Evolutionary conservation across 2,797 vertebrate genomes (phyloP).

Genomic region (Champsocephalus gunnari): DNA sequence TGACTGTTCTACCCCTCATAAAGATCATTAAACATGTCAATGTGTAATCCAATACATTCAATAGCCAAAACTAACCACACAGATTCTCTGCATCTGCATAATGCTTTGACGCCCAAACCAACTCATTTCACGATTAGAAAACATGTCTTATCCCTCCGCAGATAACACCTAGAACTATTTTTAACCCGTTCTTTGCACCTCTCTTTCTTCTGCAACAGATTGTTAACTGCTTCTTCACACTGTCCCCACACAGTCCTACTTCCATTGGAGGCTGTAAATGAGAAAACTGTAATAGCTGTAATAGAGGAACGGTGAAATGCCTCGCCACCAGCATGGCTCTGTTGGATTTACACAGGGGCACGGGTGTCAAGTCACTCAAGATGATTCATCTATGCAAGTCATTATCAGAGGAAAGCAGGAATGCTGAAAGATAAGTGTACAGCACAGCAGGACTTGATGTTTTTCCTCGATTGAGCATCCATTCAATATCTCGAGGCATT

Average conservation of each 20-base stretch:
- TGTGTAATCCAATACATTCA: background rate
- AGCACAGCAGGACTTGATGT: background rate
- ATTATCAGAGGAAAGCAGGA: constrained; percentile 19
- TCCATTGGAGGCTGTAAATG: constrained; percentile 58
- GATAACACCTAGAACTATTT: constrained; percentile 73
- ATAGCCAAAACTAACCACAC: background rate
- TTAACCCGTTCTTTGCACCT: constrained; percentile 68
- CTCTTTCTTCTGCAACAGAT: constrained; percentile 72
- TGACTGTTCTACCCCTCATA: background rate
- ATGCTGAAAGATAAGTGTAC: constrained; percentile 8
- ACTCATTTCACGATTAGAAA: constrained; percentile 22
- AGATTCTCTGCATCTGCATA: constrained; percentile 12
- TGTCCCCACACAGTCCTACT: constrained; percentile 73
- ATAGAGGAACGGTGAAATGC: constrained; percentile 51
- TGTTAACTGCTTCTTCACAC: constrained; percentile 76
- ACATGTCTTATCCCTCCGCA: constrained; percentile 36
- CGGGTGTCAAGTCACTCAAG: constrained; percentile 51
- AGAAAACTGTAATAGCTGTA: constrained; percentile 63
- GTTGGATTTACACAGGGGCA: constrained; percentile 56
- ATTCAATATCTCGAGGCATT: constrained; percentile 21
- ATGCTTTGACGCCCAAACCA: background rate
- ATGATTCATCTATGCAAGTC: constrained; percentile 36
- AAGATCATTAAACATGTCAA: constrained; percentile 8
- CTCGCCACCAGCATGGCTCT: constrained; percentile 58
- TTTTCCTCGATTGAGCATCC: constrained; percentile 12